Evolutionary conservation across 2,888 invertebrate species (phyloP), one percentile per base, ranked within the genome.

Genomic region (Drosophila hamatofila): DNA sequence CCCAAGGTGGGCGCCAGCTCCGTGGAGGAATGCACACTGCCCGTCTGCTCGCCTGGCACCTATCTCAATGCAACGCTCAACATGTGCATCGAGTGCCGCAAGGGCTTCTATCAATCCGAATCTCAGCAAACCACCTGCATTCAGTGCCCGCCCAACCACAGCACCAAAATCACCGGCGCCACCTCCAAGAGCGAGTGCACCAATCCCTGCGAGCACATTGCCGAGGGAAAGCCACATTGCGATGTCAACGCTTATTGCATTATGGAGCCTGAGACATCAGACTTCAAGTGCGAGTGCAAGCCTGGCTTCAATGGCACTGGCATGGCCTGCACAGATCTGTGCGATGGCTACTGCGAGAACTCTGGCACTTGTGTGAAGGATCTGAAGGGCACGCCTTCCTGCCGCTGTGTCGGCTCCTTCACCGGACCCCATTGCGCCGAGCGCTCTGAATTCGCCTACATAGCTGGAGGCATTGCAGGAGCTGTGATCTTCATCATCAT

Each of bases 371-470:
- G 98, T 91, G 95, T 97, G 7, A 97, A 97, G 92, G 97, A 97
- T 91, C 94, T 95, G 0, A 94, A 96, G 78, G 97, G 97, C 0
- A 96, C 96, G 75, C 97, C 98, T 0, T 96, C 96, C 0, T 98
- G 98, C 91, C 94, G 97, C 78, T 98, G 98, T 91, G 96, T 96
- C 14, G 98, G 98, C 3, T 98, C 98, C 75, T 98, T 97, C 93
- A 98, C 97, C 1, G 98, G 98, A 35, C 96, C 96, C 74, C 96
- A 96, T 79, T 98, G 98, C 91, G 95, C 96, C 4, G 97, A 97
- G 87, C 97, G 98, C 92, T 97, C 97, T n/a, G 97, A 98, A 91
- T 98, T 98, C 92, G 98, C 98, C 16, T 98, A 98, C 93, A 97
- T 98, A 73, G 98, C 97, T 58, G 98, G 98, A 51, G 98, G 98